Percentiles rank a stretch among this genome's conserved stretches.
Conservation (phyloP, 2,113 vertebrate species). For the Urocolius indicus region DNA sequence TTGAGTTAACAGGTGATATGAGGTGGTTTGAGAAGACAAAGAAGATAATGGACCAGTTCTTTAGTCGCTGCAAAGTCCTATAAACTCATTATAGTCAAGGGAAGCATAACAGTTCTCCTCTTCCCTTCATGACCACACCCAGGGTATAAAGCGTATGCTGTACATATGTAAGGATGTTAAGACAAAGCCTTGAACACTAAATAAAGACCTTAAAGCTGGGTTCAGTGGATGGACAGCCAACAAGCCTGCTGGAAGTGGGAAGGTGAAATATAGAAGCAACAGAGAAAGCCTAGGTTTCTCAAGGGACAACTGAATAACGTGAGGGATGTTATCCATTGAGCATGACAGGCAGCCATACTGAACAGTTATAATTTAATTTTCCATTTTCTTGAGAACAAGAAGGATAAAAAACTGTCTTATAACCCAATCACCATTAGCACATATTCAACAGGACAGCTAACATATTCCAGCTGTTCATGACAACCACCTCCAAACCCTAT, state of each 20-base stretch:
- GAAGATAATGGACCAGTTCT: neutral
- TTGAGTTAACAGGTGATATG: neutral
- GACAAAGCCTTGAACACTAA: neutral
- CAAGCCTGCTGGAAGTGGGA: neutral
- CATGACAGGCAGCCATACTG: neutral
- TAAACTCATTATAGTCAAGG: neutral
- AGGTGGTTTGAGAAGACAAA: neutral
- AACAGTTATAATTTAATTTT: neutral
- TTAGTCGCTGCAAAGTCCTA: neutral
- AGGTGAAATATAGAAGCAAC: accelerated
- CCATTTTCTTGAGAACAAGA: neutral
- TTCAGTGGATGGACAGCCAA: neutral
- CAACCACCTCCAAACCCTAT: neutral
- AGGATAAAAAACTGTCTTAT: neutral
- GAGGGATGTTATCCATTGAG: neutral
- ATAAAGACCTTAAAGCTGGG: neutral
- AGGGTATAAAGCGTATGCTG: neutral
- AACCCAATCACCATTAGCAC: neutral
- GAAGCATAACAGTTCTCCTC: neutral
- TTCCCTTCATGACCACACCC: neutral
- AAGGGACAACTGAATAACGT: neutral
- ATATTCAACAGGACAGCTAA: neutral
- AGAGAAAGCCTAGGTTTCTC: neutral
- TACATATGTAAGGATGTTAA: neutral
- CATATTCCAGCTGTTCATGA: neutral